Base-by-base conservation (phyloP, 2,888 invertebrate genomes). In the Noctua janthe region DNA sequence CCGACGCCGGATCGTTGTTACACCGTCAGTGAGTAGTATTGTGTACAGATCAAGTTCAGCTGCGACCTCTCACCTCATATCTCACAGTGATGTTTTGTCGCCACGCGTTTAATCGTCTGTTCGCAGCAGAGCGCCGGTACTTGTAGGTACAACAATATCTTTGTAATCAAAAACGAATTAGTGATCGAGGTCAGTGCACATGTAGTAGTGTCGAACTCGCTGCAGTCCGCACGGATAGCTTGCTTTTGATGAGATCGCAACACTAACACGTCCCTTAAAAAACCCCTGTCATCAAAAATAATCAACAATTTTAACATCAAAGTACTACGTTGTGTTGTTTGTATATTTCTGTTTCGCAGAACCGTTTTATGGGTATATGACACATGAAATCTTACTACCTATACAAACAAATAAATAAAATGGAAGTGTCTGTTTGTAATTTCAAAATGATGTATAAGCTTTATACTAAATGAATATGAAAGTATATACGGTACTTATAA, bases 81-180 rank as follows among this genome's bases (percentile, higher is more conserved):
- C 43, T 43, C 39, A 23, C 47, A 47, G 59, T 23, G 54, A 78
- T 47, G 67, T 51, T 49, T 51, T 15, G 54, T 56, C n/a, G n/a
- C 51, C 15, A 20, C 35, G 70, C 59, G 23, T n/a, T 49, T 20
- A 29, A 15, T 13, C 43, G 47, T 23, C 54, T 29, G 20, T 23
- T 11, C 10, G 5, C 62, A 49, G 39, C 64, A 35, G 54, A 39
- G 81, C 35, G 80, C 47, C n/a, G 35, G n/a, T 39, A 29, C 17
- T 67, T 35, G 17, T 75, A 49, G 15, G 73, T 70, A 73, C 56
- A 54, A 71, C 29, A 23, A 73, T 78, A 71, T 80, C 64, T 66
- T 47, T 23, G 75, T 59, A 64, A 87, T 87, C 74, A 78, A 81
- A 82, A 82, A 79, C 39, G 23, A 75, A 87, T 87, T 85, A 87